A percentile compares a stretch with the other conserved stretches of the same genome.
These are phyloP conservation scores for Phylloscopus collybita DNA, from an alignment of 2,797 vertebrate species.

Conservation along the genomic window DNA sequence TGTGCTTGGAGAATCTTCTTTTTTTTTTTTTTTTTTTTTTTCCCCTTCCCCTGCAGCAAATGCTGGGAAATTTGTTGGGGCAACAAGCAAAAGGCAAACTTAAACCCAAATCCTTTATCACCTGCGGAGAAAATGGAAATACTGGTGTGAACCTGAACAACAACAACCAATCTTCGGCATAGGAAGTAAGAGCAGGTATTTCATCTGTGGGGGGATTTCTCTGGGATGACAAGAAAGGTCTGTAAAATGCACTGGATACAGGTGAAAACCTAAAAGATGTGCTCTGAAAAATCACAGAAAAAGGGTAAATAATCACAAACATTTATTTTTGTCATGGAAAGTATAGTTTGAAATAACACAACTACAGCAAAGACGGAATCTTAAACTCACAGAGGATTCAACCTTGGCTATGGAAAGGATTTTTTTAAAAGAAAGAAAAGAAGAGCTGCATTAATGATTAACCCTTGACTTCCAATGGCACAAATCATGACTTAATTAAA, in stretches of 20 bases:
- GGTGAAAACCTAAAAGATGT: background rate
- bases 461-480: background rate
- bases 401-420: background rate
- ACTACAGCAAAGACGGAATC: background rate
- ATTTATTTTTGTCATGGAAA: background rate
- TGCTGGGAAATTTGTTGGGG: background rate
- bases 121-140: background rate
- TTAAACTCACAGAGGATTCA: background rate
- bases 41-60: background rate
- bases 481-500: background rate
- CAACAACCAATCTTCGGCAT: background rate
- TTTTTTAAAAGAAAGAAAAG: background rate
- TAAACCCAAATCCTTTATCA: background rate
- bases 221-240: background rate
- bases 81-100: background rate
- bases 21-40: background rate
- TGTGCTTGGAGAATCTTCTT: background rate
- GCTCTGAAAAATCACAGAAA: background rate
- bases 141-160: background rate
- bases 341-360: background rate
- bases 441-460: background rate
- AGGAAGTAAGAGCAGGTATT: background rate
- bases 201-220: background rate
- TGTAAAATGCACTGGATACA: background rate
- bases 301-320: background rate